Evolutionary conservation across 2,113 vertebrate species (phyloP).

Genomic region (Nothoprocta pentlandii): DNA sequence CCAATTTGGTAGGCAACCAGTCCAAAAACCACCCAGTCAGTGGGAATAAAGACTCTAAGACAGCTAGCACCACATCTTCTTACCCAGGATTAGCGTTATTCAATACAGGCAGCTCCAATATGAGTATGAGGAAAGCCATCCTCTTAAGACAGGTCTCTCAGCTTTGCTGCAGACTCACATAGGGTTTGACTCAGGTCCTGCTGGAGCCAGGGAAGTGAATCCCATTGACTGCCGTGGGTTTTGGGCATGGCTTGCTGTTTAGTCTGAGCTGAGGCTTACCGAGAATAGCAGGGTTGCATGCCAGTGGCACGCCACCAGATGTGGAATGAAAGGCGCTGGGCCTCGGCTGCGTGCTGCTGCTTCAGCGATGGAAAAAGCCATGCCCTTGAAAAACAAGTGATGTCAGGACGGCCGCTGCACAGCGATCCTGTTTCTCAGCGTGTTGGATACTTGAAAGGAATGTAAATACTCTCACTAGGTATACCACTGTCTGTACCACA

Average conservation of each 20-base stretch:
- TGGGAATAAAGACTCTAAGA: background rate
- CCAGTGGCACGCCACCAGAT: background rate
- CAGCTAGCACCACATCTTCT: background rate
- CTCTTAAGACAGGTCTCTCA: background rate
- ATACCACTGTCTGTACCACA: background rate
- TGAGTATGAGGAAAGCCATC: background rate
- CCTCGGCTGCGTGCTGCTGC: rapidly evolving
- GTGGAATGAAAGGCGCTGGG: background rate
- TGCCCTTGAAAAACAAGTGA: constrained; percentile 33
- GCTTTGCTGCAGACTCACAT: background rate
- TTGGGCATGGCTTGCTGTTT: background rate
- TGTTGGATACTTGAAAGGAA: background rate
- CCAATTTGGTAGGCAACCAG: background rate
- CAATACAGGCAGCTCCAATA: background rate
- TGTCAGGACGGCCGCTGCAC: background rate
- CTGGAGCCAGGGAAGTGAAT: background rate
- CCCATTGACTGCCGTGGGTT: background rate
- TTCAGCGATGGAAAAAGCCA: constrained; percentile 13
- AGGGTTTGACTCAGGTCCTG: background rate
- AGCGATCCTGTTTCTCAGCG: background rate
- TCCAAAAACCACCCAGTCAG: background rate
- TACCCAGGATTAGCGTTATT: background rate
- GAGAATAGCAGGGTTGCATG: constrained; percentile 11
- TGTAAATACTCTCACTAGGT: background rate
- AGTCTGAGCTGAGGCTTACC: constrained; percentile 60